A percentile compares a stretch with the other conserved stretches of the same genome.
These are phyloP conservation scores for Hypselothyrea guttata DNA, from an alignment of 2,888 invertebrate genomes.

Conservation along the genomic window DNA sequence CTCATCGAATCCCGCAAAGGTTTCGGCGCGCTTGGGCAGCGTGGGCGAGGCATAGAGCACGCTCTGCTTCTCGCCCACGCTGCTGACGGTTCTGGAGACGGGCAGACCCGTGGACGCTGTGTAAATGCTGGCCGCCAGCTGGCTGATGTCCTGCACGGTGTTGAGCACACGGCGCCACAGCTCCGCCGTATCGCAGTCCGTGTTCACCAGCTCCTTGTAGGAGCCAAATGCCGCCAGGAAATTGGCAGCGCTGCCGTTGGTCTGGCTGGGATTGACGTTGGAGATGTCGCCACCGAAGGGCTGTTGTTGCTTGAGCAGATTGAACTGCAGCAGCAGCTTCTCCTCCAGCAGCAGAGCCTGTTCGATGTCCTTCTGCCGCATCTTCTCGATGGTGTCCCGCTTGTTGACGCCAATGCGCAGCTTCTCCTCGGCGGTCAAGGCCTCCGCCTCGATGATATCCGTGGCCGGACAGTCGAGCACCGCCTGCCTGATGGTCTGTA, in stretches of 20 bases:
- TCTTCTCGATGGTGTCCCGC: constrained; percentile 86
- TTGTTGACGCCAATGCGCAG: constrained; percentile 84
- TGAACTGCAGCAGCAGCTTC: constrained; percentile 92
- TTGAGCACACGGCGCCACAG: constrained; percentile 90
- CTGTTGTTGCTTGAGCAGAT: constrained; percentile 84
- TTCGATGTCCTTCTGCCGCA: constrained; percentile 93
- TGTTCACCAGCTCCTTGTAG: constrained; percentile 89
- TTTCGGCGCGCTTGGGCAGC: constrained; percentile 95
- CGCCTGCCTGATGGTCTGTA: constrained; percentile 91
- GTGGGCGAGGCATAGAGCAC: constrained; percentile 92
- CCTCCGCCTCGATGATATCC: constrained; percentile 89
- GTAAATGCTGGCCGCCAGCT: constrained; percentile 89
- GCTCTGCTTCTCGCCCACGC: constrained; percentile 96
- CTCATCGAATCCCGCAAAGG: constrained; percentile 96
- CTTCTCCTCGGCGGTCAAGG: constrained; percentile 89
- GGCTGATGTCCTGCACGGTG: constrained; percentile 86
- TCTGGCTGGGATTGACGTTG: constrained; percentile 5
- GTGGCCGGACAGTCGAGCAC: constrained; percentile 91
- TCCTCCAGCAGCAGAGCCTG: constrained; percentile 93
- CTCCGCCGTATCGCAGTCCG: constrained; percentile 89
- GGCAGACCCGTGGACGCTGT: constrained; percentile 87
- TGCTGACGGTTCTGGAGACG: constrained; percentile 94
- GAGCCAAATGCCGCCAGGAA: constrained; percentile 81
- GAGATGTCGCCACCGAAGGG: constrained; percentile 47
- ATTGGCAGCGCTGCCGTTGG: constrained; percentile 78